Conservation (phyloP, 2,797 vertebrate genomes). For the Dipus sagitta region DNA sequence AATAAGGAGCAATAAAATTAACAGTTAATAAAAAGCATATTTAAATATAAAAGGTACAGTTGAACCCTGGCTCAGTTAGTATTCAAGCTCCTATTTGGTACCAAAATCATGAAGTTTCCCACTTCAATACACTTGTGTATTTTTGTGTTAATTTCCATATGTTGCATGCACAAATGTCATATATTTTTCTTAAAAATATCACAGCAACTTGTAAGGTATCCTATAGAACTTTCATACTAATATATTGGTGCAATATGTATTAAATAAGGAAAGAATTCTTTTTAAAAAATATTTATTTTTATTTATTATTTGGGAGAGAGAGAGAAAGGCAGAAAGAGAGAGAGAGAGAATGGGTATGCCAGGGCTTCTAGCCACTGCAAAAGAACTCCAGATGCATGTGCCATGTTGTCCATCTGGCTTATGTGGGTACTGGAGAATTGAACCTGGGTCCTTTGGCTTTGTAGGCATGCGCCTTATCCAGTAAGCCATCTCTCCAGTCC, state of each 20-base stretch:
- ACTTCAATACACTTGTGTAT: neutral
- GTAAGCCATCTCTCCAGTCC: no score
- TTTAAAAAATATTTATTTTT: neutral
- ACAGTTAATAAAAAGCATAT: constrained; percentile 26
- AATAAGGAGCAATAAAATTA: constrained; percentile 29
- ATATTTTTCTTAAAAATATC: constrained; percentile 28
- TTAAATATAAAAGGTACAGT: neutral
- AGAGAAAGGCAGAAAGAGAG: no score
- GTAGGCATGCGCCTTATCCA: no score
- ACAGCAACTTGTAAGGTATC: neutral
- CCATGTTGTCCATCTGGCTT: no score
- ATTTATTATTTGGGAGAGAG: no score
- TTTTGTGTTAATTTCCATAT: constrained; percentile 9
- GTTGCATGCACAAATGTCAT: neutral
- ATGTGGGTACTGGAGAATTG: no score
- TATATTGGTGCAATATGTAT: neutral
- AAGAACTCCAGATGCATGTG: no score
- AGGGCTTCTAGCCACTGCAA: no score
- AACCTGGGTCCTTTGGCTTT: no score
- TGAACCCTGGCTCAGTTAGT: neutral
- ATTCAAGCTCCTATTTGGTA: constrained; percentile 2
- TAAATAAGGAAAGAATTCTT: neutral
- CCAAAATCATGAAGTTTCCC: neutral
- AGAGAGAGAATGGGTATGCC: no score
- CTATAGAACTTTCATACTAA: neutral